A percentile compares a stretch with the other conserved stretches of the same genome.
These are phyloP conservation scores for Psammodynastes pulverulentus DNA, from an alignment of 2,113 vertebrate species.

Conservation along the genomic window DNA sequence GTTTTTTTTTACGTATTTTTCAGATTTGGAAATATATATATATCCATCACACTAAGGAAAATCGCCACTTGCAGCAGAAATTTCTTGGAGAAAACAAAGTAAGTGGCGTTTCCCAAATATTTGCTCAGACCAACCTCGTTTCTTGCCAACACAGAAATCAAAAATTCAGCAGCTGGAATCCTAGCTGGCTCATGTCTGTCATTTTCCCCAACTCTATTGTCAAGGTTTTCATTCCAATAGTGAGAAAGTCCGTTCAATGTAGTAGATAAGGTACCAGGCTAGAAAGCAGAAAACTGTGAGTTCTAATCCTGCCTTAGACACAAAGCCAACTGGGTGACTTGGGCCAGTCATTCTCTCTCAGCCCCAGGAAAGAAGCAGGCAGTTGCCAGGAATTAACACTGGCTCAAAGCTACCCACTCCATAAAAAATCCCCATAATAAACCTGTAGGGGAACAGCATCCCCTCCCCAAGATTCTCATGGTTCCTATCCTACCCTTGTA, in stretches of 20 bases:
- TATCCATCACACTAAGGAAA: background rate
- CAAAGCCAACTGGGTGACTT: background rate
- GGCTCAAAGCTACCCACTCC: background rate
- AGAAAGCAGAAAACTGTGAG: background rate
- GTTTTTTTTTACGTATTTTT: background rate
- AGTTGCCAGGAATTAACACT: background rate
- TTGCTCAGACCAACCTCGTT: too few relatives aligned
- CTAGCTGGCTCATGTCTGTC: background rate
- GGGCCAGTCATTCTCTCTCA: background rate
- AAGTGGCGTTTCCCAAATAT: background rate
- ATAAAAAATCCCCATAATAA: background rate
- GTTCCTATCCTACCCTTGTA: background rate
- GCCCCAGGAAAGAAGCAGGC: background rate
- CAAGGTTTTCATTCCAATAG: background rate
- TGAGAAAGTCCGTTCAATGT: background rate
- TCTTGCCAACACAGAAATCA: background rate
- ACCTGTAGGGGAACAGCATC: background rate
- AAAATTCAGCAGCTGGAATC: background rate
- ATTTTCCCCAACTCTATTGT: background rate
- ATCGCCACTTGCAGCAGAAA: rapidly evolving
- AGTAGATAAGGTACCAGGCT: background rate
- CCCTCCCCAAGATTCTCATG: background rate
- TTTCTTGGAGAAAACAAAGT: background rate
- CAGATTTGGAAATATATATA: background rate
- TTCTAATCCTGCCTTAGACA: background rate